Base-by-base conservation (phyloP, 2,797 vertebrate species). In the Orestias chungarensis region DNA sequence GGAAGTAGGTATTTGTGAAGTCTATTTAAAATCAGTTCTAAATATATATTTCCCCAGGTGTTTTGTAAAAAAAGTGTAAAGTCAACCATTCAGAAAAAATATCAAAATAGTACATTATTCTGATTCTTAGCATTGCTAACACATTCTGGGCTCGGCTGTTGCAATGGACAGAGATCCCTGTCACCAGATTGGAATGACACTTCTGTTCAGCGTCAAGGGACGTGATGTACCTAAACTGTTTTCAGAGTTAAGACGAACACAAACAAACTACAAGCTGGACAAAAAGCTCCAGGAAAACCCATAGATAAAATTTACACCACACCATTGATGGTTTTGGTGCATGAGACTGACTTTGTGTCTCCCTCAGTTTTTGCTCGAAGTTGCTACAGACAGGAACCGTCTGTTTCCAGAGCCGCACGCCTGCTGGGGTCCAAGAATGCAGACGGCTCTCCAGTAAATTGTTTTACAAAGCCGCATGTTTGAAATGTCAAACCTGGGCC, bases 391-490 rank as follows among this genome's bases (percentile, higher is more conserved):
- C 70, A 81, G 31, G 66, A 74, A 82, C 81, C 82, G 81, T 88
- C 87, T 82, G 85, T 90, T 91, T 88, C 90, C 84, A 86, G 83
- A 87, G 87, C 81, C 85, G 66, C 77, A 79, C 55, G 86, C 81
- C 82, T 83, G 81, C 86, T 82, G 82, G 15, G 33, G 85, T 79
- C 86, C 81, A 82, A 79, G 87, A 90, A 88, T 90, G 90, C 11
- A 71, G 75, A 80, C 71, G 33, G 71, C 68, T 7, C 83, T 89
- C 76, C 64, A 79, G 79, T 79, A 85, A 86, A 84, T 88, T 89
- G 87, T 89, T 88, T 89, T 86, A 86, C 76, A 81, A 88, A 84
- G 77, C 81, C 40, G 81, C 43, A 44, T 55, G 70, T 78, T 46
- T 23, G 65, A 81, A 66, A 90, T 62, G 78, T 70, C 82, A 85